These are phyloP conservation scores for Forbesichthys papilliferus DNA, from an alignment of 2,113 vertebrate genomes.

Conservation along the genomic window DNA sequence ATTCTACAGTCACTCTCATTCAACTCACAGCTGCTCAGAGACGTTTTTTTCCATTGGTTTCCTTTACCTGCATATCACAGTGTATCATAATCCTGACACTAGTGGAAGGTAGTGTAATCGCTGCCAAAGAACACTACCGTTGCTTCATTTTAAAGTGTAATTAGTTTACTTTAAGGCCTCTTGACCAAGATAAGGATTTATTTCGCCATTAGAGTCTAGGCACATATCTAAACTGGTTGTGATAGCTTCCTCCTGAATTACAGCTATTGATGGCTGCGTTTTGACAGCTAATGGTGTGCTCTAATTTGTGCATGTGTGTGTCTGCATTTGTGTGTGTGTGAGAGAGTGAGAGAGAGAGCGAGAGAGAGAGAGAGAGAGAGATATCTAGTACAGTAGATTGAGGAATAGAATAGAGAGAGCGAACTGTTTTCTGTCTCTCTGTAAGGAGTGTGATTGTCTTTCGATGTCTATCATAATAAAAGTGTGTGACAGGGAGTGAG, in stretches of 20 bases:
- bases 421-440: neutral
- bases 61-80: conserved; percentile 36
- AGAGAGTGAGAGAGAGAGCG: neutral
- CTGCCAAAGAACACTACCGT: conserved; percentile 24
- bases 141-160: conserved; percentile 24
- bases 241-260: conserved; percentile 27
- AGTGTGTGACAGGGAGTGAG: conserved; percentile 2
- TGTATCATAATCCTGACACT: conserved; percentile 18
- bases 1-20: conserved; percentile 10
- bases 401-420: too few relatives aligned
- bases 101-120: conserved; percentile 7
- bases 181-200: conserved; percentile 22
- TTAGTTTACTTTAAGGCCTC: conserved; percentile 30
- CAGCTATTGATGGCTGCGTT: conserved; percentile 35
- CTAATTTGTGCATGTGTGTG: conserved; percentile 32
- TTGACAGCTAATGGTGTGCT: conserved; percentile 45
- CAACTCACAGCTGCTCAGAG: neutral
- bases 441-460: neutral
- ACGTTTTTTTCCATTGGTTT: conserved; percentile 8
- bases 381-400: too few relatives aligned
- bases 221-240: conserved; percentile 11
- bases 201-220: conserved; percentile 31
- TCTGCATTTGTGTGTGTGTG: neutral
- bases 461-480: neutral
- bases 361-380: neutral